Conservation (phyloP, 2,888 invertebrate genomes). For the Hydrotaea diabolus region DNA sequence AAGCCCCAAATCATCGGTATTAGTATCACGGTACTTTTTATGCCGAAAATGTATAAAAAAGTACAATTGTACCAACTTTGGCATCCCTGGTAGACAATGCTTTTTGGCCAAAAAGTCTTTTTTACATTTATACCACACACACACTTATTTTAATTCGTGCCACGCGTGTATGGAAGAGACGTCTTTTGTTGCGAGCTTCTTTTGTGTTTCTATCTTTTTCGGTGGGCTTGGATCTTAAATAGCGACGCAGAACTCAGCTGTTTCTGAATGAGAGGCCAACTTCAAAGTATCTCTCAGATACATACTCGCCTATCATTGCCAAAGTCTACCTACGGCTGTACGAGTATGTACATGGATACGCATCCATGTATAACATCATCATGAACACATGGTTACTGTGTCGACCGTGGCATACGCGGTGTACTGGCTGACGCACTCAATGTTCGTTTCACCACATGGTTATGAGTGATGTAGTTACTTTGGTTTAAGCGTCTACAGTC, state of each 20-base stretch:
- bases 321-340: background rate
- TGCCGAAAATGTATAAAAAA: too few relatives aligned
- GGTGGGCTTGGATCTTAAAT: background rate
- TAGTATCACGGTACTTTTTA: too few relatives aligned
- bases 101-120: background rate
- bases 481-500: background rate
- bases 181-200: background rate
- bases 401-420: slow-evolving; percentile 50
- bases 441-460: slow-evolving; percentile 27
- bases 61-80: too few relatives aligned
- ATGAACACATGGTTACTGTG: slow-evolving; percentile 9
- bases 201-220: background rate
- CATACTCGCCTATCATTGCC: background rate
- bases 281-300: slow-evolving; percentile 6
- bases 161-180: background rate
- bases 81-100: too few relatives aligned
- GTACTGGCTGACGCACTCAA: slow-evolving; percentile 32
- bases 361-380: slow-evolving; percentile 7
- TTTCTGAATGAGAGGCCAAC: slow-evolving; percentile 1
- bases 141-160: too few relatives aligned
- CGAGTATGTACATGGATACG: background rate
- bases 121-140: background rate
- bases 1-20: too few relatives aligned
- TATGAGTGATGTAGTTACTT: slow-evolving; percentile 20
- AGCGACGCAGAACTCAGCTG: slow-evolving; percentile 26